Conservation (phyloP, 2,888 invertebrate genomes). For the Prenolepis imparis region DNA sequence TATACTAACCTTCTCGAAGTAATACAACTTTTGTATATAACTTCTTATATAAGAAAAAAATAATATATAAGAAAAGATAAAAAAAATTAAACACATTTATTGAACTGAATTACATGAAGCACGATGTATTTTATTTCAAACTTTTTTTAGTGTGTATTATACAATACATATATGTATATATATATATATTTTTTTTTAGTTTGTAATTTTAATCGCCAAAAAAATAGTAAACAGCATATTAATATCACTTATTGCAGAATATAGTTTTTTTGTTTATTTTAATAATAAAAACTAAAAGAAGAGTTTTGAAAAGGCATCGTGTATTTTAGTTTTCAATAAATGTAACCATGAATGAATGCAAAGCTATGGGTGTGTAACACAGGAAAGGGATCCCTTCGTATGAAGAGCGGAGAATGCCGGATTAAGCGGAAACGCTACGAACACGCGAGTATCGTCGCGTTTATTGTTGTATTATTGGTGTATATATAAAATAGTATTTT, state of each 20-base stretch:
- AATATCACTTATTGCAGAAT: neutral
- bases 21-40: too few relatives aligned
- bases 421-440: slow-evolving; percentile 71
- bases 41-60: too few relatives aligned
- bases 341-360: slow-evolving; percentile 44
- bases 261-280: neutral
- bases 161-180: too few relatives aligned
- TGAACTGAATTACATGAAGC: too few relatives aligned
- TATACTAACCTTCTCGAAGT: too few relatives aligned
- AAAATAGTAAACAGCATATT: neutral
- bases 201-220: neutral
- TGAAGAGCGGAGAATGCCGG: slow-evolving; percentile 53
- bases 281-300: neutral
- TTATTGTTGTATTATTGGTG: slow-evolving; percentile 70
- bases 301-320: neutral
- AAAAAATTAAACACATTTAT: too few relatives aligned
- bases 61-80: too few relatives aligned
- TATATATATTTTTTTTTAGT: neutral
- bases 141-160: too few relatives aligned
- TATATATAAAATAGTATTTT: slow-evolving; percentile 51
- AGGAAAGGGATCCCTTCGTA: slow-evolving; percentile 41
- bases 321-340: slow-evolving; percentile 16
- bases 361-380: slow-evolving; percentile 25
- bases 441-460: slow-evolving; percentile 63
- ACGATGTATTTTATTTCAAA: too few relatives aligned